Conservation (phyloP, 2,797 vertebrate species). For the Adrianichthys oophorus region DNA sequence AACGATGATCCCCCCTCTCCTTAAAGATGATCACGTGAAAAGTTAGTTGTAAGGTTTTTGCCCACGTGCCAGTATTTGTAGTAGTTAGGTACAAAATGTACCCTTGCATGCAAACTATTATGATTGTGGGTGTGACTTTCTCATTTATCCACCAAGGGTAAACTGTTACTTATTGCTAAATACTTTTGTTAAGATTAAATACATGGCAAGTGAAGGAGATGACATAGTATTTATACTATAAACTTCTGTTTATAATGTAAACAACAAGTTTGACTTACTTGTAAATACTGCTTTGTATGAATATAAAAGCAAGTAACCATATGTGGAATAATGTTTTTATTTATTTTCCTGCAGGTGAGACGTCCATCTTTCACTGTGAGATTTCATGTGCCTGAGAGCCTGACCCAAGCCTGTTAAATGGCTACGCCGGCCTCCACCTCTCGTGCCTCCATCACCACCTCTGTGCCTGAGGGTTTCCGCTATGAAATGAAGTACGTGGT, state of each 20-base stretch:
- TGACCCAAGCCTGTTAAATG: conserved; percentile 68
- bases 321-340: background rate
- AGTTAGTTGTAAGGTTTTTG: background rate
- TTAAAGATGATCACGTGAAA: no score
- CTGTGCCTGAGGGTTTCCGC: conserved; percentile 90
- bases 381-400: conserved; percentile 67
- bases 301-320: no score
- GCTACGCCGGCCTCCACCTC: conserved; percentile 72
- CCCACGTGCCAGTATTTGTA: conserved; percentile 5
- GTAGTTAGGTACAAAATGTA: background rate
- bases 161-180: no score
- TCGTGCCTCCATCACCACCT: conserved; percentile 71
- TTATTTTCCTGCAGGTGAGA: conserved; percentile 41
- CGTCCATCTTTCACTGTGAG: conserved; percentile 52
- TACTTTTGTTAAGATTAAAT: no score
- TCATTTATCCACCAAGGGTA: background rate
- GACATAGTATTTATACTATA: no score
- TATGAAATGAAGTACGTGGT: conserved; percentile 94
- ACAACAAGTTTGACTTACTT: no score
- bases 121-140: background rate
- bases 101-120: background rate
- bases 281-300: no score
- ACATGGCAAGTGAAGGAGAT: no score
- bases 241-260: no score
- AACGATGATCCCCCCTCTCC: no score